Conservation (phyloP, 2,113 vertebrate genomes). For the Lontra canadensis region DNA sequence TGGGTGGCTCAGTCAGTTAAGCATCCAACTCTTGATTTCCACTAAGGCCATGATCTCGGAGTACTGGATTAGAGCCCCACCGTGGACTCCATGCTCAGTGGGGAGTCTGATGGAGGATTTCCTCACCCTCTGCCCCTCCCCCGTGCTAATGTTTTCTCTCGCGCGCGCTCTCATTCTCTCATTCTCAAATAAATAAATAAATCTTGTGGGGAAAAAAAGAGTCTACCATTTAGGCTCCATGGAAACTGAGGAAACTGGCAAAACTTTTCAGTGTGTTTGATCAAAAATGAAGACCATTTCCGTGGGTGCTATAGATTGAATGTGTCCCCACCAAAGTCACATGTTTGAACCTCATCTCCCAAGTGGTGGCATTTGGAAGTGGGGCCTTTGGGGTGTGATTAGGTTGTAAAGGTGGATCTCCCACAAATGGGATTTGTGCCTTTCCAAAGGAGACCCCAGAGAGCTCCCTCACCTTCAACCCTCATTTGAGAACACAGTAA, state of each 20-base stretch:
- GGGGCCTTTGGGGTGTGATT: not conserved
- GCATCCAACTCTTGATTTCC: not conserved
- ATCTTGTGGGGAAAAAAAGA: not conserved
- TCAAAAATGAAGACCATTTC: not conserved
- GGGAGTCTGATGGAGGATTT: not conserved
- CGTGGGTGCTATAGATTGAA: not conserved
- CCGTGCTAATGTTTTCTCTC: not conserved
- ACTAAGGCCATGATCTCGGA: not conserved
- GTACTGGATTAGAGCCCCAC: not conserved
- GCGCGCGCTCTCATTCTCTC: not conserved
- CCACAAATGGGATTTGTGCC: not conserved
- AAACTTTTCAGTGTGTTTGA: not conserved
- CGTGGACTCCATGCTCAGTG: not conserved
- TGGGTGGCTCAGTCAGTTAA: not conserved
- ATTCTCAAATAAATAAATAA: not conserved
- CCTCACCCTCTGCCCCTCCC: not conserved
- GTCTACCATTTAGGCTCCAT: not conserved
- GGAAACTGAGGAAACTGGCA: not conserved
- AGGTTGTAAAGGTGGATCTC: not conserved
- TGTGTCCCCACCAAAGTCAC: not conserved
- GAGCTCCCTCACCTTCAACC: not conserved
- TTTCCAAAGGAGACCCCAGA: not conserved
- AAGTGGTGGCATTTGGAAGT: not conserved
- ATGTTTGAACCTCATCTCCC: not conserved
- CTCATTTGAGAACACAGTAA: not conserved